Evolutionary conservation across 2,797 vertebrate genomes (phyloP).

Genomic region (Peromyscus melanophrys): DNA sequence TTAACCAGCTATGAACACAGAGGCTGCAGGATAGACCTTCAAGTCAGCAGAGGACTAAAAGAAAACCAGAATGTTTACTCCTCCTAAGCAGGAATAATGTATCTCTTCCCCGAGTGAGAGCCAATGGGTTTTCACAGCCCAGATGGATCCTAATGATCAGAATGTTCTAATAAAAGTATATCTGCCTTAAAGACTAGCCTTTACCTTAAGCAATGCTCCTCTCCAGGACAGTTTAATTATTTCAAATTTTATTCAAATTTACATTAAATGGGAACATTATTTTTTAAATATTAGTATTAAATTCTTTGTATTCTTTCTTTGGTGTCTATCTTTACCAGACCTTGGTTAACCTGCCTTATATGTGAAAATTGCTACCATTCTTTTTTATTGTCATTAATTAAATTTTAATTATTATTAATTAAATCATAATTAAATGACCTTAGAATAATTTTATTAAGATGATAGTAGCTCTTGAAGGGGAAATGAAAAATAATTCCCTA

Average conservation of each 20-base stretch:
- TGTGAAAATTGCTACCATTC: neutral
- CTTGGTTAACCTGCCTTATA: neutral
- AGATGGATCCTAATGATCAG: neutral
- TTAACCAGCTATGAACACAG: neutral
- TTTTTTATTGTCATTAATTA: too few relatives aligned
- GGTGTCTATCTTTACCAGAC: neutral
- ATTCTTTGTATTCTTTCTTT: neutral
- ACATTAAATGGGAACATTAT: neutral
- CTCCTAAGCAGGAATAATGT: neutral
- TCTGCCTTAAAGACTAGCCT: neutral
- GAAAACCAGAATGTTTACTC: neutral
- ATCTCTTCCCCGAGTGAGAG: rapidly evolving
- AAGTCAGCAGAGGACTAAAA: neutral
- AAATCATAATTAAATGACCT: too few relatives aligned
- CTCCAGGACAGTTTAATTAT: neutral
- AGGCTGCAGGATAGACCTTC: neutral
- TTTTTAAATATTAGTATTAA: neutral
- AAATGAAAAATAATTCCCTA: too few relatives aligned
- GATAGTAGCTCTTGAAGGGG: too few relatives aligned
- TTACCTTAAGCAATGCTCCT: neutral
- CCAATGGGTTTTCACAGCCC: neutral
- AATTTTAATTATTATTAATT: too few relatives aligned
- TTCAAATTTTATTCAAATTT: neutral
- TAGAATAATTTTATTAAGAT: too few relatives aligned
- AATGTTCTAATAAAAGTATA: neutral